Percentiles rank a stretch among this genome's conserved stretches.
Conservation (phyloP, 1,140 invertebrate genomes). For the Argopecten irradians region DNA sequence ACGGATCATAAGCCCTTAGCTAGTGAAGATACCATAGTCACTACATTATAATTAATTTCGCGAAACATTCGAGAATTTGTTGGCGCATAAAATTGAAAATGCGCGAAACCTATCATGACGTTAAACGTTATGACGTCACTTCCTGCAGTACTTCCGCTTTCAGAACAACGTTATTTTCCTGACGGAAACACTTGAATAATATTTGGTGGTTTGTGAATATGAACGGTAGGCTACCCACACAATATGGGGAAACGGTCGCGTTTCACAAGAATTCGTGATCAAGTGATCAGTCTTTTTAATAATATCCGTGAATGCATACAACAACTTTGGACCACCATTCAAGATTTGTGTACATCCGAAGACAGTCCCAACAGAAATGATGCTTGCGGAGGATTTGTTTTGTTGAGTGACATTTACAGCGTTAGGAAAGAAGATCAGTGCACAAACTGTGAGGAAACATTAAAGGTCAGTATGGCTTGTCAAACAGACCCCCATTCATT, state of each 20-base stretch:
- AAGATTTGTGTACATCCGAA: background rate
- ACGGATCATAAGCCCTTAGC: too few species aligned
- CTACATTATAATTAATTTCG: too few species aligned
- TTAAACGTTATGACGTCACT: background rate
- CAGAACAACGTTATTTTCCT: slow-evolving; percentile 2
- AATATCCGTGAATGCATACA: background rate
- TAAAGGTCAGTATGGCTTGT: slow-evolving; percentile 11
- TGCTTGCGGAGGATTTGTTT: background rate
- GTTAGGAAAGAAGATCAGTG: background rate
- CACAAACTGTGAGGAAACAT: background rate
- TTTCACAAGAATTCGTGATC: slow-evolving; percentile 1
- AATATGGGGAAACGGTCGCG: background rate
- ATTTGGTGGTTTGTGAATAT: background rate
- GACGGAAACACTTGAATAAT: background rate
- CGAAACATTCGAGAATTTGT: too few species aligned
- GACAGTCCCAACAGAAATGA: background rate
- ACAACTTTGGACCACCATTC: background rate
- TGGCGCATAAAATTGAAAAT: background rate
- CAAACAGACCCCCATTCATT: background rate
- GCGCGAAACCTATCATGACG: background rate
- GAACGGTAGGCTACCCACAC: background rate
- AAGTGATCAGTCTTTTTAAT: background rate
- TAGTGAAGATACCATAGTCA: too few species aligned
- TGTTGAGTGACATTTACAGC: background rate
- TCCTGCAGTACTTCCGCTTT: background rate